Conservation (phyloP, 2,113 vertebrate species). For the Callionymus lyra region DNA sequence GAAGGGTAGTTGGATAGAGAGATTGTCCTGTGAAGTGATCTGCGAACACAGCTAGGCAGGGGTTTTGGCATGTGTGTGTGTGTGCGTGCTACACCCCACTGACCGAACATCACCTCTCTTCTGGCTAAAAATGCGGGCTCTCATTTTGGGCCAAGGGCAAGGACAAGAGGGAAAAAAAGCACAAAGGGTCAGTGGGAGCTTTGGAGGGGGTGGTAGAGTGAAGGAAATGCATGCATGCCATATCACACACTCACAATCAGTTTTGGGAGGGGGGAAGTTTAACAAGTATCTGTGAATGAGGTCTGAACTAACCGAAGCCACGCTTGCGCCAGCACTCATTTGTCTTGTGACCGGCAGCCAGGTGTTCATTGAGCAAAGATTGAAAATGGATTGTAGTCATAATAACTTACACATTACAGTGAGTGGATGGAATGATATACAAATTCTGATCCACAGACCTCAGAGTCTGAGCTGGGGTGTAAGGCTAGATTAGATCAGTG, state of each 20-base stretch:
- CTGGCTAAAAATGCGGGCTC: conserved; percentile 31
- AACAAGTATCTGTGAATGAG: conserved; percentile 27
- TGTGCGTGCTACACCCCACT: conserved; percentile 31
- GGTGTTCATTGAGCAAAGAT: background rate
- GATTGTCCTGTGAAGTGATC: conserved; percentile 88
- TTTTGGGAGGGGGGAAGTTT: conserved; percentile 12
- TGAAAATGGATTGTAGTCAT: too few species aligned
- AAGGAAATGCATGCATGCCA: conserved; percentile 24
- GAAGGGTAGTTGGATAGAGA: conserved; percentile 81
- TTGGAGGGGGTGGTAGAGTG: conserved; percentile 6
- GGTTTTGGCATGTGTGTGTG: conserved; percentile 46
- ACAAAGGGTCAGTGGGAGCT: conserved; percentile 64
- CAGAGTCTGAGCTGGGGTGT: too few species aligned
- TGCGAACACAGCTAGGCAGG: conserved; percentile 70
- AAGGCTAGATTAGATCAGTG: too few species aligned
- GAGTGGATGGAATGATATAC: too few species aligned
- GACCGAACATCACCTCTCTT: conserved; percentile 41
- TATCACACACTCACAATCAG: conserved; percentile 9
- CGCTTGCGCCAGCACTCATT: background rate
- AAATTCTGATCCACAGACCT: too few species aligned
- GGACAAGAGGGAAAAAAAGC: conserved; percentile 70
- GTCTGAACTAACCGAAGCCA: background rate
- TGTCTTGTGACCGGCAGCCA: background rate
- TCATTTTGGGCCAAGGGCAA: conserved; percentile 71
- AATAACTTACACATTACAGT: too few species aligned